phyloP scores from a whole-genome alignment of 2,888 invertebrate species.

The Proisotoma minuta region DNA sequence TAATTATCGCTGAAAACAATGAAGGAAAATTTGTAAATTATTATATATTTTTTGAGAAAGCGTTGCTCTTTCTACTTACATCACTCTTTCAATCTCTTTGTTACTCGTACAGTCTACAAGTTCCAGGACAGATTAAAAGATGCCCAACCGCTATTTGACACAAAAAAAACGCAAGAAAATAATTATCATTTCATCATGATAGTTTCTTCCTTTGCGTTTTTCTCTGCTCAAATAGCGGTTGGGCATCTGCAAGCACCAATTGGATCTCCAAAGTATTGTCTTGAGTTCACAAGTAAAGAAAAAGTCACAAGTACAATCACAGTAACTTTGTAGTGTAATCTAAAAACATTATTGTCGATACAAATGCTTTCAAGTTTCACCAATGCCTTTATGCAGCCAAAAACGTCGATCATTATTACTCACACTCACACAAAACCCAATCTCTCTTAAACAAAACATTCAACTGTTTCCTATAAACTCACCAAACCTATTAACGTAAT shows the following conservation, averaged over 20 bases:
- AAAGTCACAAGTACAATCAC: slow-evolving; percentile 67
- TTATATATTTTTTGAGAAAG: no score
- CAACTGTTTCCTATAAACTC: background rate
- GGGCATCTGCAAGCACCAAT: no score
- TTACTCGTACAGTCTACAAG: slow-evolving; percentile 65
- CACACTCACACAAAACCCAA: background rate
- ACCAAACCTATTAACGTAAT: no score
- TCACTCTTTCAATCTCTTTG: slow-evolving; percentile 58
- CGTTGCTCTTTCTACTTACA: no score
- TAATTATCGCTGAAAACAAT: no score
- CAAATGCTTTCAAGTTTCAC: slow-evolving; percentile 62
- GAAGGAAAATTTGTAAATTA: no score
- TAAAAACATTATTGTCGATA: slow-evolving; percentile 71
- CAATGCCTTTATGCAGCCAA: slow-evolving; percentile 63
- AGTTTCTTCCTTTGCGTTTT: no score
- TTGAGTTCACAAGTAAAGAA: slow-evolving; percentile 69
- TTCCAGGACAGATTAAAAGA: slow-evolving; percentile 52
- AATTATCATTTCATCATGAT: no score
- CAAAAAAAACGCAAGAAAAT: background rate
- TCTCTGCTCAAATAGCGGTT: no score
- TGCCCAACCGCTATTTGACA: background rate
- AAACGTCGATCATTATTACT: slow-evolving; percentile 60
- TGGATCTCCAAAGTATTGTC: slow-evolving; percentile 73
- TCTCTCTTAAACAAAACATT: background rate
- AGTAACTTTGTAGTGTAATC: slow-evolving; percentile 69